Evolutionary conservation across 2,113 vertebrate genomes (phyloP), one percentile per base, ranked within the genome.

Genomic region (Daphoenositta chrysoptera): DNA sequence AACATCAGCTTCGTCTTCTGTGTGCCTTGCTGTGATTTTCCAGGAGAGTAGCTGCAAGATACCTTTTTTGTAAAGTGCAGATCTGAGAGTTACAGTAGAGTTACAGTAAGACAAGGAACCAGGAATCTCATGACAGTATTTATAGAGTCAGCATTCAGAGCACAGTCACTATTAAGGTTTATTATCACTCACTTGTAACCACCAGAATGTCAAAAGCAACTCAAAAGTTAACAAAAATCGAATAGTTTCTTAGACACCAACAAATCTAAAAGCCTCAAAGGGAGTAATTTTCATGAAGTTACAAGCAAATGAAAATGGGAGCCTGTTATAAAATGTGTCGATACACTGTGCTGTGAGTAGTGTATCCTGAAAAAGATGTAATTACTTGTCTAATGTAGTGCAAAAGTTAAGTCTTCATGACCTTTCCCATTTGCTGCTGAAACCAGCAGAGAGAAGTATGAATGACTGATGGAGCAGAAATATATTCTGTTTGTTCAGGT

Each of bases 341-440:
- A 35, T 71, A 68, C 15, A 37, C n/a, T 71, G 30, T 78, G 37
- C 68, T 83, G 17, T n/a, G n/a, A n/a, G n/a, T n/a, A n/a, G n/a
- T 22, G 22, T 72, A 42, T 48, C 44, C 83, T 78, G 44, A n/a
- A 78, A 86, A 71, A 92, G 44, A n/a, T 79, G 39, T 84, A 84
- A 93, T 92, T 85, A 54, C 33, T 72, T 90, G 82, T 95, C 28
- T 92, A 91, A 90, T 31, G 57, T 26, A 70, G 45, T 35, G 15
- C 40, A 85, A 51, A 95, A 94, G 93, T 69, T 84, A 89, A 76
- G 77, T 89, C 86, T 79, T 93, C 60, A 27, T 64, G 57, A 94
- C 81, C 80, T 92, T 93, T 87, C 72, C 45, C 57, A 76, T 82
- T 92, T 95, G 54, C 77, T 82, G 80, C 90, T 92, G 88, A 90